Base-by-base conservation (phyloP, 2,113 vertebrate species). In the Anolis carolinensis region DNA sequence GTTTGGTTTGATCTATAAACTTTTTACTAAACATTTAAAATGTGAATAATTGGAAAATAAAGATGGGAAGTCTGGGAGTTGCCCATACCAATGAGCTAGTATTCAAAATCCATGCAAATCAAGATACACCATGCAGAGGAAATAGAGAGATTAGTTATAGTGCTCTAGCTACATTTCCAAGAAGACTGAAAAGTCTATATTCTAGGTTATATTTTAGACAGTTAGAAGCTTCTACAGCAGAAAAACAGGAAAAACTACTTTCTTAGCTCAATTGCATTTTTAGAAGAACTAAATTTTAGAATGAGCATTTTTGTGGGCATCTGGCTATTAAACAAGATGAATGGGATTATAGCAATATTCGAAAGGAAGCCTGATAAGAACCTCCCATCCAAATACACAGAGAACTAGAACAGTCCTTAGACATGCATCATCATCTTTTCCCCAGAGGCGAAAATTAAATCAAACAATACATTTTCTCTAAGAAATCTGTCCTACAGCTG, bases 361-460 rank as follows among this genome's bases (percentile, higher is more conserved):
- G 27, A 62, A 16, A 34, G 4, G 73, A 7, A 48, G 32, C 11
- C 80, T 0, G 0, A 0, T 34, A 21, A 81, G 85, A 68, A 75
- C 7, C 27, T 76, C 62, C 44, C 63, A 27, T 1, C 20, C 70
- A 71, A 83, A 90, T 55, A 65, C 62, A 80, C 9, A 0, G 1
- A 79, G 16, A 87, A 90, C 75, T 0, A 7, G 32, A 50, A 25
- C 39, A 59, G 1, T 1, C 36, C 59, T 72, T 20, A 10, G 13
- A 2, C 2, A 7, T 0, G 2, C 3, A 44, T 59, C 30, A 67
- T 25, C 32, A n/a, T 81, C 59, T 3, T 67, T 70, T 34, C 39
- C 80, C 44, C 78, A 78, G 84, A 73, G 16, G 27, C 32, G 68
- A 89, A 79, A 84, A 16, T 21, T 13, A 4, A 87, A 89, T 88